Evolutionary conservation across 1,140 invertebrate genomes (phyloP).

Genomic region (Conus ventricosus): DNA sequence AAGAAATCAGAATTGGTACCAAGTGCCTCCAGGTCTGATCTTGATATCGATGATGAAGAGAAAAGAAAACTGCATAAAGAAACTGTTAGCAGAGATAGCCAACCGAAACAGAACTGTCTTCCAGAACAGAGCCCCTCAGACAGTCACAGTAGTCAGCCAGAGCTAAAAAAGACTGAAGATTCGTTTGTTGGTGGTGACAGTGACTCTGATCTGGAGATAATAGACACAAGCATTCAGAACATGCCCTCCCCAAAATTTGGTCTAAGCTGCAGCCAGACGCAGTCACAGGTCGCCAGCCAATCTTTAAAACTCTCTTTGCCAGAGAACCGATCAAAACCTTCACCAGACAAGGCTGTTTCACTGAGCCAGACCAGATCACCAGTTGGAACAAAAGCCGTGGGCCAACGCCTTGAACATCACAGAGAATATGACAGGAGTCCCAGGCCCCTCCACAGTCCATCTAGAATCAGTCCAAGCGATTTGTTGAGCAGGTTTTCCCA

Average conservation of each 20-base stretch:
- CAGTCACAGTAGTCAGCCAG: not conserved
- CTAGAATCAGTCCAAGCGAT: not conserved
- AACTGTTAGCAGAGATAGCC: not conserved
- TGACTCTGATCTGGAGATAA: conserved; percentile 31
- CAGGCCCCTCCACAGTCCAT: not conserved
- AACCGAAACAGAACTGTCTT: not conserved
- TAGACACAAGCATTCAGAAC: conserved; percentile 8
- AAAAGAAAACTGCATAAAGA: not conserved
- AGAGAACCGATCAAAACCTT: not conserved
- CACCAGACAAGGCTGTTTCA: not conserved
- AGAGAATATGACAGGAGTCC: not conserved
- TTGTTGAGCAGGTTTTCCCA: not conserved
- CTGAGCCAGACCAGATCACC: not conserved
- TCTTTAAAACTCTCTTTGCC: not conserved
- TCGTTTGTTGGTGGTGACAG: not conserved
- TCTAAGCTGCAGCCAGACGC: not conserved
- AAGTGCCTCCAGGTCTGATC: not conserved
- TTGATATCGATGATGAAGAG: not conserved
- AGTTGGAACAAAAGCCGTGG: not conserved
- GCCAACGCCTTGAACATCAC: not conserved
- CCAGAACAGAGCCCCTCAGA: not conserved
- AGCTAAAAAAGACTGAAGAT: not conserved
- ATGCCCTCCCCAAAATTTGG: conserved; percentile 20
- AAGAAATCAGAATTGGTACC: not conserved
- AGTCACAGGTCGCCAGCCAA: not conserved